phyloP scores from a whole-genome alignment of 1,140 invertebrate species.

The Dolichoris vasculosae region DNA sequence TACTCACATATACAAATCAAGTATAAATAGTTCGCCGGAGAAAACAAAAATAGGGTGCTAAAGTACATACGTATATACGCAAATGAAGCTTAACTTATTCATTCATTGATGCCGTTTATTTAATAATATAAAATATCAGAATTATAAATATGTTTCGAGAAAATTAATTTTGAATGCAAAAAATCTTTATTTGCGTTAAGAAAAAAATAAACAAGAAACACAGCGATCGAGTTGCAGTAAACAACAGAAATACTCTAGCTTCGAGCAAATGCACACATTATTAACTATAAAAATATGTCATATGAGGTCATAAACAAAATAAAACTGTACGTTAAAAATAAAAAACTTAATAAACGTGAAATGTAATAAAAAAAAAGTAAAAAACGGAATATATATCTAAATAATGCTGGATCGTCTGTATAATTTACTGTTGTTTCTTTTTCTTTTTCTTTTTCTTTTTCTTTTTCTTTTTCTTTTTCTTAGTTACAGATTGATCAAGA shows the following conservation, averaged over 20 bases:
- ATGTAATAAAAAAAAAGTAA: conserved; percentile 32
- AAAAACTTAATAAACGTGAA: conserved; percentile 30
- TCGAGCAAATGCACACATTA: conserved; percentile 5
- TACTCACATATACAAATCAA: background rate
- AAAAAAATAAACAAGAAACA: conserved; percentile 12
- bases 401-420: background rate
- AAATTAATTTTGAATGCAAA: conserved; percentile 9
- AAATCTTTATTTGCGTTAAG: background rate
- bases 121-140: background rate
- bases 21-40: conserved; percentile 1
- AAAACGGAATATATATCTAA: conserved; percentile 33
- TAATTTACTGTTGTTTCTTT: conserved; percentile 62
- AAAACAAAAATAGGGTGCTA: conserved; percentile 2
- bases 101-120: background rate
- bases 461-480: conserved; percentile 72
- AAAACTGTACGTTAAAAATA: conserved; percentile 30
- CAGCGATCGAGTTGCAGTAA: conserved; percentile 44
- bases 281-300: conserved; percentile 35
- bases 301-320: conserved; percentile 21
- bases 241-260: conserved; percentile 45
- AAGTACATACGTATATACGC: background rate
- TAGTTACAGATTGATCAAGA: conserved; percentile 76
- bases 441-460: too few relatives aligned
- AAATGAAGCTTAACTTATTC: conserved; percentile 21
- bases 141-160: background rate